Evolutionary conservation across 2,888 invertebrate genomes (phyloP).

Genomic region (Podabrus alpinus): DNA sequence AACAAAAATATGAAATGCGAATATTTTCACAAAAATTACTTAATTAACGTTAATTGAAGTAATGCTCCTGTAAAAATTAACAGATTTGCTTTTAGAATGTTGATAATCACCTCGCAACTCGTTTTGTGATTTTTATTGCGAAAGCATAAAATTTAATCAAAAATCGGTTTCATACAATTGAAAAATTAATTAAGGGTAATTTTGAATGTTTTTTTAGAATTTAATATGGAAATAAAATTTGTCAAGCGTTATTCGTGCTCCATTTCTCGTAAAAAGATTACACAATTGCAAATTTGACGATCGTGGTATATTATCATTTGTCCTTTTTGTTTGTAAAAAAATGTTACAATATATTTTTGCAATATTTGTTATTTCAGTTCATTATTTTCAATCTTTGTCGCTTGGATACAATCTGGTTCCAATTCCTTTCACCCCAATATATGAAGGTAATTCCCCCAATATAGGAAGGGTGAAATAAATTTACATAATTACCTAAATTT

Average conservation of each 20-base stretch:
- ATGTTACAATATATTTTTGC: background rate
- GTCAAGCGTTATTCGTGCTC: background rate
- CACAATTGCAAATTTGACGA: background rate
- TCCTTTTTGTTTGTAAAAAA: background rate
- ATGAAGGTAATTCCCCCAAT: no score
- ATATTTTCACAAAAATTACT: background rate
- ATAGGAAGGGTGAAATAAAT: no score
- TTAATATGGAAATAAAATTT: no score
- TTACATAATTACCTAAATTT: no score
- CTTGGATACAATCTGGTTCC: no score
- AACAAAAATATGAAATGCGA: background rate
- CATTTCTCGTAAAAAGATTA: background rate
- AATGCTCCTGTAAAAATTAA: background rate
- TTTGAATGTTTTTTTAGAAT: background rate
- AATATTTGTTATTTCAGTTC: background rate
- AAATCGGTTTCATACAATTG: background rate
- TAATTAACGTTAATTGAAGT: background rate
- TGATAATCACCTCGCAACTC: background rate
- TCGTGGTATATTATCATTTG: background rate
- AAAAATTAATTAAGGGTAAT: background rate
- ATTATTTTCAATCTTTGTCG: no score
- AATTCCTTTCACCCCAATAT: no score
- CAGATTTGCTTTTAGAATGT: background rate
- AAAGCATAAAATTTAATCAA: background rate
- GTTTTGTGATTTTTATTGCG: background rate